phyloP scores from a whole-genome alignment of 2,888 invertebrate species.

The Drosophila heteroneura region DNA sequence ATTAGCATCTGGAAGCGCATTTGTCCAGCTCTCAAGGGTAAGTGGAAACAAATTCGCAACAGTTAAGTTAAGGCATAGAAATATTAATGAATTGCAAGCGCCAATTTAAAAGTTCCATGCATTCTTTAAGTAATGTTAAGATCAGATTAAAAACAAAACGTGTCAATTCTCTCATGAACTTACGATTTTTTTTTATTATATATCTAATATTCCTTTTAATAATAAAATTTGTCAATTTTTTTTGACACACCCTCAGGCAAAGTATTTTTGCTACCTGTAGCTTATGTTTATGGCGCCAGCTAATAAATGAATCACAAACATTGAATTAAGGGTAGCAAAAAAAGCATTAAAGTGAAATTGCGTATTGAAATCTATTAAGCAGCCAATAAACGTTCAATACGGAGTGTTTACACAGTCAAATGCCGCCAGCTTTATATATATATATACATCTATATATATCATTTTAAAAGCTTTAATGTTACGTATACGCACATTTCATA shows the following conservation, averaged over 20 bases:
- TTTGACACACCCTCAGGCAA: not conserved
- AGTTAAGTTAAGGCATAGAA: not conserved
- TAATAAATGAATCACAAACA: conserved; percentile 70
- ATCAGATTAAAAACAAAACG: not conserved
- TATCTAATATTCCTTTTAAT: not conserved
- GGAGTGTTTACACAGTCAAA: conserved; percentile 32
- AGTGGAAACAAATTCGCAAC: conserved; percentile 56
- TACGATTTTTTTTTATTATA: not conserved
- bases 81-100: not conserved
- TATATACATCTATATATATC: conserved; percentile 1
- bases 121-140: not conserved
- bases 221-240: not conserved
- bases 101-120: not conserved
- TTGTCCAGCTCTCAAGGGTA: conserved; percentile 96
- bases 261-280: conserved; percentile 7
- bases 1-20: conserved; percentile 97
- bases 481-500: conserved; percentile 12
- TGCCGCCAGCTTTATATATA: conserved; percentile 14
- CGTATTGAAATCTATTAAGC: conserved; percentile 50
- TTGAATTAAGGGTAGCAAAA: conserved; percentile 48
- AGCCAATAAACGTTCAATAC: conserved; percentile 37
- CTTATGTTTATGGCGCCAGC: conserved; percentile 16
- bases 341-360: conserved; percentile 49
- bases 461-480: conserved; percentile 17
- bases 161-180: not conserved